Evolutionary conservation across 2,113 vertebrate species (phyloP).

Genomic region (Collichthys lucidus): DNA sequence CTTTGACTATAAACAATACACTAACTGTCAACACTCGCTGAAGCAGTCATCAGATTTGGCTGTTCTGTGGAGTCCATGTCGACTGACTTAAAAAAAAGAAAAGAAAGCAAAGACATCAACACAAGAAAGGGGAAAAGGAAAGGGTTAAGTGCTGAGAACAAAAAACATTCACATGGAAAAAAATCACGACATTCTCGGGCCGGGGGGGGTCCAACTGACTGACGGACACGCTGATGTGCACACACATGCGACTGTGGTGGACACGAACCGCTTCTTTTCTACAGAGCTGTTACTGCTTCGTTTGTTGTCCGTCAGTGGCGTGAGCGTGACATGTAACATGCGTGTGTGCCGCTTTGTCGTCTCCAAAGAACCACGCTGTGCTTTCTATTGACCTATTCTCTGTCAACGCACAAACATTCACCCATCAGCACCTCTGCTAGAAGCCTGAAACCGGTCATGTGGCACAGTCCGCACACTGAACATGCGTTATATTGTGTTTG

Average conservation of each 20-base stretch:
- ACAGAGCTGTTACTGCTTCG: slow-evolving; percentile 5
- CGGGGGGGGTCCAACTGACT: not conserved
- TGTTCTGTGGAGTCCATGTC: slow-evolving; percentile 16
- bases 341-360: slow-evolving; percentile 44
- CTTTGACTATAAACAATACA: slow-evolving; percentile 61
- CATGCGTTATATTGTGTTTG: slow-evolving; percentile 43
- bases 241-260: not conserved
- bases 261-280: slow-evolving; percentile 18
- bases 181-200: slow-evolving; percentile 15
- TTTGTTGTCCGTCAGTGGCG: slow-evolving; percentile 34
- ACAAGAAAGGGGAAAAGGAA: slow-evolving; percentile 16
- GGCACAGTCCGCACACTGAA: slow-evolving; percentile 28
- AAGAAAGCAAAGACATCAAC: slow-evolving; percentile 36
- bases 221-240: not conserved
- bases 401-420: slow-evolving; percentile 41
- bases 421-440: slow-evolving; percentile 56
- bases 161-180: slow-evolving; percentile 1
- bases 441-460: slow-evolving; percentile 31
- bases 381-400: slow-evolving; percentile 42
- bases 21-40: slow-evolving; percentile 49
- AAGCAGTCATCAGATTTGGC: slow-evolving; percentile 46
- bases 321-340: slow-evolving; percentile 44
- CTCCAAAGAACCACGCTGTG: slow-evolving; percentile 50
- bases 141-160: slow-evolving; percentile 26
- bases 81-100: slow-evolving; percentile 18